These are phyloP conservation scores for Ametastegia equiseti DNA, from an alignment of 2,888 invertebrate genomes.

Conservation along the genomic window DNA sequence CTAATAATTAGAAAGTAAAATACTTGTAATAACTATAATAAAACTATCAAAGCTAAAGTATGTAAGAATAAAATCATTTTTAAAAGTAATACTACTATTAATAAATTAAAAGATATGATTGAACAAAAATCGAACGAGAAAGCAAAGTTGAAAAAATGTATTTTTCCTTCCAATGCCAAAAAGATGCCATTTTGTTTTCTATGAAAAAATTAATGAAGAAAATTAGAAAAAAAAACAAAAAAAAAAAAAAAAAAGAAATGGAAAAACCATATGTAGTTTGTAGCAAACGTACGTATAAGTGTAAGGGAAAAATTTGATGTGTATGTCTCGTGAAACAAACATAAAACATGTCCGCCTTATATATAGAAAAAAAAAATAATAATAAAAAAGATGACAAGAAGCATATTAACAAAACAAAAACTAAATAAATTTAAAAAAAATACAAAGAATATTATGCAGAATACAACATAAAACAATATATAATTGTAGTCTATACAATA, in stretches of 20 bases:
- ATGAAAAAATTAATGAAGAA: slow-evolving; percentile 65
- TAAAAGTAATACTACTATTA: slow-evolving; percentile 60
- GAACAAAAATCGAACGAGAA: slow-evolving; percentile 60
- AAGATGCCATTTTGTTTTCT: slow-evolving; percentile 75
- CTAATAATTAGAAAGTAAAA: slow-evolving; percentile 71
- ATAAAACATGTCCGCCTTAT: slow-evolving; percentile 72
- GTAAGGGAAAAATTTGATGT: slow-evolving; percentile 67
- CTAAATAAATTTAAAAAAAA: slow-evolving; percentile 52
- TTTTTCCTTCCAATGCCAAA: slow-evolving; percentile 76
- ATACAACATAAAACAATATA: slow-evolving; percentile 45
- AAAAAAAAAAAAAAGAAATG: slow-evolving; percentile 46
- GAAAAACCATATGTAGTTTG: slow-evolving; percentile 54
- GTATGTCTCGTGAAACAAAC: slow-evolving; percentile 69
- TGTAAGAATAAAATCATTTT: slow-evolving; percentile 65
- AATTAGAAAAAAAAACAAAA: slow-evolving; percentile 47
- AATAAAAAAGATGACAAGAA: too few species aligned
- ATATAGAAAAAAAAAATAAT: slow-evolving; percentile 65
- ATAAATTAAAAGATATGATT: slow-evolving; percentile 57
- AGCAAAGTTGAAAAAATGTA: slow-evolving; percentile 69
- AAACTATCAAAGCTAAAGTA: slow-evolving; percentile 66
- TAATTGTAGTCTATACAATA: slow-evolving; percentile 70
- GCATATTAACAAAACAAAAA: slow-evolving; percentile 49
- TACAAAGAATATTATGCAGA: slow-evolving; percentile 56
- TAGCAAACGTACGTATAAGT: slow-evolving; percentile 69
- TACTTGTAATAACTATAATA: slow-evolving; percentile 67